Evolutionary conservation across 2,888 invertebrate species (phyloP).

Genomic region (Sphecodes monilicornis): DNA sequence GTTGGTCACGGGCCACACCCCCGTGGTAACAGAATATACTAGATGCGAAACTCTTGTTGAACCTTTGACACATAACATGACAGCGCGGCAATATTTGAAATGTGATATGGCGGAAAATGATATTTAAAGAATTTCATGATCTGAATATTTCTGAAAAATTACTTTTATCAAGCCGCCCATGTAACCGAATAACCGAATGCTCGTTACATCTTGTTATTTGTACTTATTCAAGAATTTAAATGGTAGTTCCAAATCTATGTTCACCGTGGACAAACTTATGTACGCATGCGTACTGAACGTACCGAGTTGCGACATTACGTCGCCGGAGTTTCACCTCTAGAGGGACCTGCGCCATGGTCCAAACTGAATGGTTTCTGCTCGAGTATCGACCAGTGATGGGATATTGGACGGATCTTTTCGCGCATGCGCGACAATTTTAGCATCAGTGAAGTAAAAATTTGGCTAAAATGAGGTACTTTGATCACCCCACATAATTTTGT

Average conservation of each 20-base stretch:
- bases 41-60: background rate
- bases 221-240: too few species aligned
- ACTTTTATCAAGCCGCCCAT: background rate
- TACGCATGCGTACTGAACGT: background rate
- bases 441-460: too few species aligned
- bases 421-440: too few species aligned
- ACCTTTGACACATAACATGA: background rate
- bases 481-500: background rate
- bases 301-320: too few species aligned
- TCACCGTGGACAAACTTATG: background rate
- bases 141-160: background rate
- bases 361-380: slow-evolving; percentile 73
- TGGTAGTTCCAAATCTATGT: background rate
- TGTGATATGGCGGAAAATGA: background rate
- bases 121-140: background rate
- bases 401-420: too few species aligned
- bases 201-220: too few species aligned
- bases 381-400: too few species aligned
- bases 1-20: slow-evolving; percentile 28
- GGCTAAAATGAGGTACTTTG: background rate
- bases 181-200: too few species aligned
- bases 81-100: background rate
- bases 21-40: background rate
- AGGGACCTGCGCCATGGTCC: background rate
- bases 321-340: background rate